Evolutionary conservation across 1,140 invertebrate genomes (phyloP), one percentile per base, ranked within the genome.

Genomic region (Penaeus vannamei): DNA sequence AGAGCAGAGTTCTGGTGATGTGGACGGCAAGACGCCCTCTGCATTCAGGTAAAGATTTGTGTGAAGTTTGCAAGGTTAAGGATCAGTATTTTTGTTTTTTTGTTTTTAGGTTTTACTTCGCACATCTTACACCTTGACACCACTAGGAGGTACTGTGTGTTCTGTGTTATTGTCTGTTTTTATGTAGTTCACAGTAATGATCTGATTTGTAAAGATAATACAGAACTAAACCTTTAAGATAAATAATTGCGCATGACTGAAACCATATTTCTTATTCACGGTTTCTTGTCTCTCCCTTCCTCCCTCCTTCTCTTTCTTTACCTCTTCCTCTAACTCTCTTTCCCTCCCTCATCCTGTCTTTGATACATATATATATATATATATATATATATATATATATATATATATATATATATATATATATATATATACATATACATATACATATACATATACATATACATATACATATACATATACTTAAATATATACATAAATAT

Each of bases 1-100:
- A 3, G 91, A 91, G 76, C 88, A 90, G 84, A 90, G 85, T 64
- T 26, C 77, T 36, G 81, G 85, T 46, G 89, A 86, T 59, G 64
- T 26, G 20, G 89, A 90, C 22, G 64, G 29, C 36, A 90, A 90
- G 29, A 77, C 85, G 26, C 89, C 89, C 77, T 86, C 89, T 23
- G 89, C 89, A 26, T 90, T 90, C 60, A 90, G 85, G 89, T 90
- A 83, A 61, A 7, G n/a, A 26, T 72, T 76, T 76, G 42, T 5
- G 5, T 76, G 29, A 20, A 76, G 26, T 29, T 19, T 76, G 7
- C 29, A 20, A 36, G 29, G 22, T 76, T 76, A 7, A 32, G 26
- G 19, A 61, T 17, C 46, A 36, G 5, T 81, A 61, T 42, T 53
- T 26, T 69, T 29, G 26, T 36, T 23, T 72, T 23, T 72, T 46